Evolutionary conservation across 2,888 invertebrate species (phyloP).

Genomic region (Masnerella sp.): DNA sequence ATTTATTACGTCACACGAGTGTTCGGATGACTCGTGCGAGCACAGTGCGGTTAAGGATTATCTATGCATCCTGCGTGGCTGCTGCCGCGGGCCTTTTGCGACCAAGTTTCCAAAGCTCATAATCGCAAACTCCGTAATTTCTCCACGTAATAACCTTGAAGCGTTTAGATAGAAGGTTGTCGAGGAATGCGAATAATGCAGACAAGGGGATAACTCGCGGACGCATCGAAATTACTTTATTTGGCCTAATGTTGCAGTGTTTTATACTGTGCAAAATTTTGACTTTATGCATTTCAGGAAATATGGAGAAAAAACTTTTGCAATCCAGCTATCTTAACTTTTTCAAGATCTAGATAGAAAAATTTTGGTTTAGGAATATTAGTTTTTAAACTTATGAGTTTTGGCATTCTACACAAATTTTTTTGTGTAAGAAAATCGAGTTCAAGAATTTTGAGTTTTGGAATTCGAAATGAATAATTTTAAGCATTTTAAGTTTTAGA

Average conservation of each 20-base stretch:
- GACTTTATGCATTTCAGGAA: too few species aligned
- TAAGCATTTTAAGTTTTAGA: too few species aligned
- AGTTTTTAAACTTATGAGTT: too few species aligned
- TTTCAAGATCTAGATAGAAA: too few species aligned
- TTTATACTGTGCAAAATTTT: neutral
- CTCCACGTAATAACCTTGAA: slow-evolving; percentile 62
- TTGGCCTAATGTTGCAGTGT: slow-evolving; percentile 10
- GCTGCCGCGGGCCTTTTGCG: slow-evolving; percentile 56
- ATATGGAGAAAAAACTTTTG: too few species aligned
- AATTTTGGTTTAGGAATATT: too few species aligned
- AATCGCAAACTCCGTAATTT: slow-evolving; percentile 61
- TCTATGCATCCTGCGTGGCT: slow-evolving; percentile 56
- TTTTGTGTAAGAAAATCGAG: too few species aligned
- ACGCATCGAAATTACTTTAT: slow-evolving; percentile 40
- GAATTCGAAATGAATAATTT: too few species aligned
- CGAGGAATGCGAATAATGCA: slow-evolving; percentile 58
- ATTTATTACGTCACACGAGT: slow-evolving; percentile 44
- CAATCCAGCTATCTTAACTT: too few species aligned
- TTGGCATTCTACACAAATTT: too few species aligned
- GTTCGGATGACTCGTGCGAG: slow-evolving; percentile 44
- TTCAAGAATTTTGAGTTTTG: too few species aligned
- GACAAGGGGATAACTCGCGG: slow-evolving; percentile 43
- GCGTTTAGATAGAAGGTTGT: slow-evolving; percentile 56
- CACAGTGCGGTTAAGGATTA: slow-evolving; percentile 51
- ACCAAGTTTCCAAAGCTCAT: slow-evolving; percentile 61